phyloP scores from a whole-genome alignment of 1,140 invertebrate genomes.

The Saccostrea glomerata region DNA sequence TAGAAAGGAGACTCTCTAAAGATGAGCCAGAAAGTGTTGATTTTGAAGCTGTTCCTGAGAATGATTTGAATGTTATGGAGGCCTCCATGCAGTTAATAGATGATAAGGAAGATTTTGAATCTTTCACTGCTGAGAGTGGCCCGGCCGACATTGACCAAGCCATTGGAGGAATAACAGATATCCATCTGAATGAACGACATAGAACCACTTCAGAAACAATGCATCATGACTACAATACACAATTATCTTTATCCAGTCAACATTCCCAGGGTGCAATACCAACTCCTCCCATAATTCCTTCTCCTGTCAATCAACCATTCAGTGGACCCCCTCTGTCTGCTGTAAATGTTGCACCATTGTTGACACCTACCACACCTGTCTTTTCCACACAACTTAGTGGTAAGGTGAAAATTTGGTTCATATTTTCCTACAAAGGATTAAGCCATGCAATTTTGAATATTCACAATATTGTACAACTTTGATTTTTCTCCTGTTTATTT shows the following conservation, averaged over 20 bases:
- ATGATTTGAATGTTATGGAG: slow-evolving; percentile 51
- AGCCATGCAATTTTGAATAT: background rate
- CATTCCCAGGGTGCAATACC: slow-evolving; percentile 19
- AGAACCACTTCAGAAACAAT: slow-evolving; percentile 43
- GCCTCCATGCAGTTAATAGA: slow-evolving; percentile 63
- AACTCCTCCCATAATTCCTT: slow-evolving; percentile 18
- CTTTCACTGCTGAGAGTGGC: slow-evolving; percentile 70
- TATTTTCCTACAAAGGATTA: background rate
- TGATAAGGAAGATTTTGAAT: slow-evolving; percentile 73
- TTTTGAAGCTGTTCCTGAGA: slow-evolving; percentile 60
- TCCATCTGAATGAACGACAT: slow-evolving; percentile 38
- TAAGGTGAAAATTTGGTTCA: slow-evolving; percentile 1
- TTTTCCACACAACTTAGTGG: background rate
- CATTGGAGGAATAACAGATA: slow-evolving; percentile 46
- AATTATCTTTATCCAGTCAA: slow-evolving; percentile 37
- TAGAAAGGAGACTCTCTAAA: slow-evolving; percentile 49
- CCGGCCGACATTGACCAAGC: slow-evolving; percentile 55
- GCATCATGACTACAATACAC: slow-evolving; percentile 31
- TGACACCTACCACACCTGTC: slow-evolving; percentile 63
- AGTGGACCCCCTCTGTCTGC: slow-evolving; percentile 59
- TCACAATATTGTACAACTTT: too few species aligned
- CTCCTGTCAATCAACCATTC: slow-evolving; percentile 47
- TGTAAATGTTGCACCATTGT: slow-evolving; percentile 65
- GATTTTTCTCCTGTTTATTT: too few species aligned
- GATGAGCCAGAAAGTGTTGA: slow-evolving; percentile 68